These are phyloP conservation scores for Pantherophis vulpinus DNA, from an alignment of 2,797 vertebrate species.

Conservation along the genomic window DNA sequence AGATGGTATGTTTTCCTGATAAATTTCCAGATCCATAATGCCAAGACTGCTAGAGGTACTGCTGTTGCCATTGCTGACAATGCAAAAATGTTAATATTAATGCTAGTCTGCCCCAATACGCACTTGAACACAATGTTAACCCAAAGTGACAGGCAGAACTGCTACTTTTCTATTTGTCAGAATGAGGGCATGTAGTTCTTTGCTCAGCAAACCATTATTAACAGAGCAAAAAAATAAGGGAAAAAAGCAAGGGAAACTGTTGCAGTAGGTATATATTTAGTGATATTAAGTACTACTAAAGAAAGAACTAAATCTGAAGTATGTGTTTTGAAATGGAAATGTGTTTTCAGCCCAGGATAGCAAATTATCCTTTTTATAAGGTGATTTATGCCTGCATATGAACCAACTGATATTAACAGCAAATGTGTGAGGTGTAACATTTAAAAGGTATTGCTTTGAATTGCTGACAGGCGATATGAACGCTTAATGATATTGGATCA, in stretches of 20 bases:
- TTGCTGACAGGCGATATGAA: not conserved
- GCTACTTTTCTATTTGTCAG: slow-evolving; percentile 3
- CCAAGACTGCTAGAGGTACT: slow-evolving; percentile 92
- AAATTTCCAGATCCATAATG: slow-evolving; percentile 88
- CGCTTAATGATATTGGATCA: not conserved
- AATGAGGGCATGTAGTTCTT: not conserved
- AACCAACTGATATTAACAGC: not conserved
- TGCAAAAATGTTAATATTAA: slow-evolving; percentile 78
- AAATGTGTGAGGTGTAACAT: not conserved
- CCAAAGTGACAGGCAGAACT: slow-evolving; percentile 4
- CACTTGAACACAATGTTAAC: slow-evolving; percentile 36
- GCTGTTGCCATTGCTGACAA: slow-evolving; percentile 92
- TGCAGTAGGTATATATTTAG: not conserved
- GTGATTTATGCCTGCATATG: not conserved
- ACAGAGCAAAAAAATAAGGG: slow-evolving; percentile 23
- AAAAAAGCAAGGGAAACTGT: slow-evolving; percentile 8
- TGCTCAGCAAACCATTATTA: slow-evolving; percentile 37
- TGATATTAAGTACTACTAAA: slow-evolving; percentile 3
- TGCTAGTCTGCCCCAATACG: slow-evolving; percentile 60
- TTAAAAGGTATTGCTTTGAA: not conserved
- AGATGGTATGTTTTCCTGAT: slow-evolving; percentile 83
- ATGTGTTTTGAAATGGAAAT: slow-evolving; percentile 18
- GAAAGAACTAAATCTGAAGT: not conserved
- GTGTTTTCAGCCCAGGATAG: not conserved
- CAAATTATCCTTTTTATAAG: slow-evolving; percentile 7